Base-by-base conservation (phyloP, 2,888 invertebrate species). In the Acanthopleura granulata region DNA sequence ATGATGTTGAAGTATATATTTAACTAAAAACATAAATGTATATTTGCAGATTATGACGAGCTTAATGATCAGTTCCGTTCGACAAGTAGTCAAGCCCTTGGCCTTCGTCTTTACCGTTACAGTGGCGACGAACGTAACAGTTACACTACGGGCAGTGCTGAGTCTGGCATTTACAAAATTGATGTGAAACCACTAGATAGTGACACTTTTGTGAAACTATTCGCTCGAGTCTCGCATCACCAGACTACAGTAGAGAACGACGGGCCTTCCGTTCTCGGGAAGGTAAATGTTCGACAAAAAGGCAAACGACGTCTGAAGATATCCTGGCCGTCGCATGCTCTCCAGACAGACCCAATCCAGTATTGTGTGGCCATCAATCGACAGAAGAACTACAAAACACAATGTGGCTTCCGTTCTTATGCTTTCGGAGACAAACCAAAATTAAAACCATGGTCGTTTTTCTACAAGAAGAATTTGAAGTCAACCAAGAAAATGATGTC, bases 291-390 rank as follows among this genome's bases (percentile, higher is more conserved):
- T 25, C 18, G 29, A 27, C 66, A 66, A 74, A 74, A 49, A 72
- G 75, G 27, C 74, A 79, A n/a, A 72, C 77, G 51, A 78, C 73
- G 49, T 70, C 76, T 51, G 76, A 77, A 49, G 75, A 80, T 74
- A 77, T 83, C 66, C 62, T 75, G 22, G 79, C 82, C 14, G 76
- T 79, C 79, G 9, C 75, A 79, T 50, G 66, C 76, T 22, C 27
- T 50, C 25, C 72, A 73, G 22, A 78, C 76, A 0, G 77, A 79
- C 3, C 72, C 77, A 0, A 57, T 86, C 22, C 84, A 88, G 78
- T 93, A 93, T 84, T 93, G 93, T 83, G 87, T 93, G 27, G 91
- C 92, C 22, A 89, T 92, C 51, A 93, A 92, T 85, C 89, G 90
- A 0, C 83, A 87, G 62, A 87, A 86, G 57, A 90, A 91, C 79